phyloP scores from a whole-genome alignment of 2,888 invertebrate genomes.

The Exephanes ischioxanthus region DNA sequence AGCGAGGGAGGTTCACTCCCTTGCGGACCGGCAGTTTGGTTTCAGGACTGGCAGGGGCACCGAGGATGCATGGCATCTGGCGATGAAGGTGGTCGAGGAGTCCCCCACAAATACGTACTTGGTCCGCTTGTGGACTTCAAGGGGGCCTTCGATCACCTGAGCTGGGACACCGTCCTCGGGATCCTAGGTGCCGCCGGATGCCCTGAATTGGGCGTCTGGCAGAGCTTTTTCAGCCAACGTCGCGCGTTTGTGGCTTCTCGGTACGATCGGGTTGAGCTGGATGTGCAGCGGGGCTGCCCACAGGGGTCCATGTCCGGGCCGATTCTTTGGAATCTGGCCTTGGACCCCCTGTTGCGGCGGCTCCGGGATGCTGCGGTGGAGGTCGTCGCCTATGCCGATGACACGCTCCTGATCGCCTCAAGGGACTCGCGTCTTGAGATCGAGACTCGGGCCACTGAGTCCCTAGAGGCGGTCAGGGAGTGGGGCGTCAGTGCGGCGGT shows the following conservation, averaged over 20 bases:
- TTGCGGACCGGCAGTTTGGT: slow-evolving; percentile 32
- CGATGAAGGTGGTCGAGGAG: neutral
- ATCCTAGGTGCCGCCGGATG: neutral
- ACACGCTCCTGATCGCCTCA: too few species aligned
- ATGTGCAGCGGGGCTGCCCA: neutral
- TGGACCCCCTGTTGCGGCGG: slow-evolving; percentile 17
- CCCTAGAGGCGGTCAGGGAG: slow-evolving; percentile 16
- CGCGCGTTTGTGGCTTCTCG: neutral
- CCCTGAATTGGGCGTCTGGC: slow-evolving; percentile 20
- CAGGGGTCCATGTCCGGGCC: slow-evolving; percentile 15
- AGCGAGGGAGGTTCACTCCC: slow-evolving; percentile 4
- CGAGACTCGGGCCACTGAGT: neutral
- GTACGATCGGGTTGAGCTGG: neutral
- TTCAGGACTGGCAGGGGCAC: slow-evolving; percentile 23
- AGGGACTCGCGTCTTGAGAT: too few species aligned
- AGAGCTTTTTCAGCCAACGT: neutral
- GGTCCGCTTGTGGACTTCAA: neutral
- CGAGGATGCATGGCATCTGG: slow-evolving; percentile 21
- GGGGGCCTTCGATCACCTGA: slow-evolving; percentile 23
- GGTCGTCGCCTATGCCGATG: neutral
- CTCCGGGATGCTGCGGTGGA: neutral
- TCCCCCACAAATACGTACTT: slow-evolving; percentile 13
- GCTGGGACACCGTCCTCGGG: neutral
- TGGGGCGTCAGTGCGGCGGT: slow-evolving; percentile 18
- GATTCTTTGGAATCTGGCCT: slow-evolving; percentile 23